These are phyloP conservation scores for Hemibagrus wyckioides DNA, from an alignment of 2,113 vertebrate genomes.

Conservation along the genomic window DNA sequence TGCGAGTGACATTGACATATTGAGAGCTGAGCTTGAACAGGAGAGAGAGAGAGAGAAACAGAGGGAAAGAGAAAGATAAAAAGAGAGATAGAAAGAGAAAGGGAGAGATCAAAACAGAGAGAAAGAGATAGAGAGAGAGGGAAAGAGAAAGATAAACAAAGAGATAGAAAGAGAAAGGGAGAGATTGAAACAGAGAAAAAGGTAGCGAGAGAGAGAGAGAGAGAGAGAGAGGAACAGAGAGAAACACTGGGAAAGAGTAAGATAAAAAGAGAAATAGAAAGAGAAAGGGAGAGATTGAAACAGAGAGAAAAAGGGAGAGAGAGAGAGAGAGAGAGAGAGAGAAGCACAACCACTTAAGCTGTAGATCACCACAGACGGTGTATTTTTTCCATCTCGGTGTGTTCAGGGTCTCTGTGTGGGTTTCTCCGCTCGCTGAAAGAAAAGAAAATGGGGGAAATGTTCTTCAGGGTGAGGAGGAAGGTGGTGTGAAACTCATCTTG, in stretches of 20 bases:
- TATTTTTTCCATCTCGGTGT: constrained; percentile 54
- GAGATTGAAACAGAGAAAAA: constrained; percentile 34
- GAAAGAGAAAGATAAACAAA: constrained; percentile 38
- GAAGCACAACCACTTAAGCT: constrained; percentile 51
- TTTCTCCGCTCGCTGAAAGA: constrained; percentile 36
- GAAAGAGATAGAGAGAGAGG: neutral
- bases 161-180: constrained; percentile 37
- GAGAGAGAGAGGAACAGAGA: constrained; percentile 37
- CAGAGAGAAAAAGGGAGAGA: neutral
- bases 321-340: constrained; percentile 39
- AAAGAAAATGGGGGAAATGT: constrained; percentile 28
- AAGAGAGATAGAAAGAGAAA: neutral
- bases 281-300: constrained; percentile 49
- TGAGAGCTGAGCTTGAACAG: constrained; percentile 57
- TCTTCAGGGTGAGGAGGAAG: constrained; percentile 54
- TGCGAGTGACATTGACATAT: constrained; percentile 67
- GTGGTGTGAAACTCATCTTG: constrained; percentile 60
- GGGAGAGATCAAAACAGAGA: constrained; percentile 50
- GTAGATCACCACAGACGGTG: constrained; percentile 65
- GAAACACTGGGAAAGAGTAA: too few species aligned
- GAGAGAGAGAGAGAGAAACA: constrained; percentile 50
- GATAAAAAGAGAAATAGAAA: neutral
- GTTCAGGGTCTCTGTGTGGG: constrained; percentile 50
- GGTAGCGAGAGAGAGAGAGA: constrained; percentile 39
- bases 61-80: too few species aligned